Base-by-base conservation (phyloP, 2,888 invertebrate genomes). In the Carabus problematicus region DNA sequence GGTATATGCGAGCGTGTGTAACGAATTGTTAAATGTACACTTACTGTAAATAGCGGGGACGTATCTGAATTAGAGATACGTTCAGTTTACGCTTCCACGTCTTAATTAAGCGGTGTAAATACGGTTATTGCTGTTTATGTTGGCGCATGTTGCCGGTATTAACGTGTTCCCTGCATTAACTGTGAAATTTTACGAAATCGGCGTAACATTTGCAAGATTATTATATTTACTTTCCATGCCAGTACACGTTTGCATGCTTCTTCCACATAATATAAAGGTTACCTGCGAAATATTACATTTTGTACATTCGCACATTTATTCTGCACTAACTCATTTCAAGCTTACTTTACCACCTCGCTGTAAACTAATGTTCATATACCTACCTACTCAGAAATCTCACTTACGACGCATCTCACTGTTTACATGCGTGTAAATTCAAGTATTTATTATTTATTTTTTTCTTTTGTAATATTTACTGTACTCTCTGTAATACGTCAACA, bases 41-140 rank as follows among this genome's bases (percentile, higher is more conserved):
- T 64, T 55, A 64, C 63, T 54, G 54, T 64, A 64, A 64, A 64
- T 64, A 64, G 63, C 54, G 45, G 63, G 55, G 54, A 64, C 63
- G 63, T 42, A 43, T 54, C 54, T 55, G 63, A 55, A 64, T 64
- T 64, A 64, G 63, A 64, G 54, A 60, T 60, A 60, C 42, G 54
- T 64, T 55, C 63, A 54, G 63, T 64, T 64, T 62, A 62, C 62
- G 52, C 62, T 62, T 64, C 63, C 54, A 64, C 54, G 63, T 64
- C 63, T 64, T 64, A 64, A 64, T 64, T 64, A 64, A 64, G 52
- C 63, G 63, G 40, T 54, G 63, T 55, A 64, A 64, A 64, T 64
- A 64, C 63, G 63, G 63, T 64, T 64, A 64, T 64, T 52, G 63
- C 54, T 54, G 54, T 64, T 54, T 64, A 54, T 55, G 63, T 54